Conservation (phyloP, 2,797 vertebrate genomes). For the Sparidentex hasta region DNA sequence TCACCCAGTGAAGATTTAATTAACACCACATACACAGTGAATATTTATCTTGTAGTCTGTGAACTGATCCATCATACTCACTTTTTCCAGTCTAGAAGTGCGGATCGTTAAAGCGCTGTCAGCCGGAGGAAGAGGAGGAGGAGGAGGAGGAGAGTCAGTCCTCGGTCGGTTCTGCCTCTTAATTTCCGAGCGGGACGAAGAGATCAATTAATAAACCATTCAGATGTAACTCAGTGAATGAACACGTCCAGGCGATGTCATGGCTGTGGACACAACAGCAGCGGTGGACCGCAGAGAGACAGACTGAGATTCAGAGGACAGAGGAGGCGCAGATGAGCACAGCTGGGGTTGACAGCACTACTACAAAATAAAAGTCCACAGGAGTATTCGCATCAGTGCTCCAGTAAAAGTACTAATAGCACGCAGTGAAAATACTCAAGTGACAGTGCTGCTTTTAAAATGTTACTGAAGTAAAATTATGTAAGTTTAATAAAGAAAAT, state of each 20-base stretch:
- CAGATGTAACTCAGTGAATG: accelerated
- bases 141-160: neutral
- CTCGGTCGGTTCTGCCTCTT: neutral
- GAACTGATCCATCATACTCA: conserved; percentile 11
- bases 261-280: neutral
- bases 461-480: neutral
- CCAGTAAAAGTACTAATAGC: neutral
- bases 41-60: too few species aligned
- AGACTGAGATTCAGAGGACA: neutral
- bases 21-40: too few species aligned
- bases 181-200: too few species aligned
- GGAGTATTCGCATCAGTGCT: neutral
- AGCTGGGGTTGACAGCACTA: conserved; percentile 68
- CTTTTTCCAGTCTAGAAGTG: neutral
- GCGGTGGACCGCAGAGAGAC: neutral
- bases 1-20: neutral
- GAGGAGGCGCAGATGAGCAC: conserved; percentile 18
- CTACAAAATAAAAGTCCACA: conserved; percentile 59
- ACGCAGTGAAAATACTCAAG: neutral
- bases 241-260: neutral
- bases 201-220: neutral
- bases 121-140: neutral
- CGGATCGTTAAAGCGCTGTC: neutral
- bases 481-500: neutral
- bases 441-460: neutral